Evolutionary conservation across 2,797 vertebrate genomes (phyloP).

Genomic region (Florisuga fusca): DNA sequence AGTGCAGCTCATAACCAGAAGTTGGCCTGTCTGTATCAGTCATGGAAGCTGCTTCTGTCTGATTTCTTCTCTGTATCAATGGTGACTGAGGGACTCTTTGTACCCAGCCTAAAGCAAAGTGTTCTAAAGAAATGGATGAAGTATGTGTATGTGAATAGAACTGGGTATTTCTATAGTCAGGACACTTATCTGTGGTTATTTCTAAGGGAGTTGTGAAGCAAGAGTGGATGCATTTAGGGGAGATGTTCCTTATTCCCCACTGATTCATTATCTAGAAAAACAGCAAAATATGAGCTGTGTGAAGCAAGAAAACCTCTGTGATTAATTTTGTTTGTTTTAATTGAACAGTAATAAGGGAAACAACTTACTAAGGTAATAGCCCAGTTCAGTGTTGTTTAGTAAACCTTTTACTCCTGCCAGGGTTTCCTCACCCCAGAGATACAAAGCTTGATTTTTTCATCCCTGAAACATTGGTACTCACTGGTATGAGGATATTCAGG

Average conservation of each 20-base stretch:
- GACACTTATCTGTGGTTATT: neutral
- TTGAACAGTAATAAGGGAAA: neutral
- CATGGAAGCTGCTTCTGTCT: neutral
- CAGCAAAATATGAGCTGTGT: neutral
- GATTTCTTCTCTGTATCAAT: neutral
- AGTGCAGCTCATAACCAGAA: neutral
- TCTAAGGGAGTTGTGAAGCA: neutral
- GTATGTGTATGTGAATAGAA: neutral
- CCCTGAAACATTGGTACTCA: neutral
- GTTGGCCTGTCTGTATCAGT: neutral
- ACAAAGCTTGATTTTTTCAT: neutral
- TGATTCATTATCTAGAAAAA: neutral
- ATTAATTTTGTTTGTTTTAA: constrained; percentile 27
- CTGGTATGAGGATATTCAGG: neutral
- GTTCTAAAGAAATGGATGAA: neutral
- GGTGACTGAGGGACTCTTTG: neutral
- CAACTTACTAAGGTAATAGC: neutral
- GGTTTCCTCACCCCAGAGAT: neutral
- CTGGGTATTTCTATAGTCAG: neutral
- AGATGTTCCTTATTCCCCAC: neutral
- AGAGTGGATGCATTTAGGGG: neutral
- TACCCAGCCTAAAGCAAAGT: neutral
- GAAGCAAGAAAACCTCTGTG: neutral
- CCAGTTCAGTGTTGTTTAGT: neutral
- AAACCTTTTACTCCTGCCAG: neutral